These are phyloP conservation scores for Dicyrtomina minuta DNA, from an alignment of 2,888 invertebrate species.

Conservation along the genomic window DNA sequence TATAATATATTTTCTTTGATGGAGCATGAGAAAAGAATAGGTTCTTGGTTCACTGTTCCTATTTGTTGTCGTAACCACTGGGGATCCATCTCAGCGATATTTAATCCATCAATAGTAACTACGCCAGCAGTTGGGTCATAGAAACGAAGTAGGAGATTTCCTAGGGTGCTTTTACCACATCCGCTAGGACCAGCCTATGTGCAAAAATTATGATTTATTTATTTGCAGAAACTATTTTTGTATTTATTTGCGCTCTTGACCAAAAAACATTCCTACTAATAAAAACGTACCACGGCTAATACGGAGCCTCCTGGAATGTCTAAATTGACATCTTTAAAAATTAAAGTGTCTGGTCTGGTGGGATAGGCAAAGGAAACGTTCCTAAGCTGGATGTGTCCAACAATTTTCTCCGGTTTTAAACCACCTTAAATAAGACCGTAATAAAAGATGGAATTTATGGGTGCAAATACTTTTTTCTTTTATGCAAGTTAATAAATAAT, in stretches of 20 bases:
- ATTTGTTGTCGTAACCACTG: constrained; percentile 81
- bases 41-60: constrained; percentile 91
- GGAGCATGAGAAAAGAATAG: constrained; percentile 84
- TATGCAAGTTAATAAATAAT: neutral
- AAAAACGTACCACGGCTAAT: constrained; percentile 79
- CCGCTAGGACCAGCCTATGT: constrained; percentile 73
- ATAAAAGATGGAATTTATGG: constrained; percentile 25
- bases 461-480: constrained; percentile 34
- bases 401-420: constrained; percentile 62
- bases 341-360: constrained; percentile 62
- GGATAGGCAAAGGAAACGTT: constrained; percentile 75
- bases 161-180: constrained; percentile 91
- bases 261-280: too few species aligned
- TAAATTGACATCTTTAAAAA: constrained; percentile 69
- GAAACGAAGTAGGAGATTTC: constrained; percentile 70
- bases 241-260: too few species aligned
- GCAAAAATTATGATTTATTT: neutral
- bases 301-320: constrained; percentile 69
- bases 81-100: constrained; percentile 75
- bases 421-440: constrained; percentile 62
- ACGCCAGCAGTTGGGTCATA: constrained; percentile 78
- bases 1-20: constrained; percentile 90
- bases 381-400: constrained; percentile 73
- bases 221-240: too few species aligned
- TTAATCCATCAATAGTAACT: constrained; percentile 73